phyloP scores from a whole-genome alignment of 2,888 invertebrate species.

The Ophion ellenae region DNA sequence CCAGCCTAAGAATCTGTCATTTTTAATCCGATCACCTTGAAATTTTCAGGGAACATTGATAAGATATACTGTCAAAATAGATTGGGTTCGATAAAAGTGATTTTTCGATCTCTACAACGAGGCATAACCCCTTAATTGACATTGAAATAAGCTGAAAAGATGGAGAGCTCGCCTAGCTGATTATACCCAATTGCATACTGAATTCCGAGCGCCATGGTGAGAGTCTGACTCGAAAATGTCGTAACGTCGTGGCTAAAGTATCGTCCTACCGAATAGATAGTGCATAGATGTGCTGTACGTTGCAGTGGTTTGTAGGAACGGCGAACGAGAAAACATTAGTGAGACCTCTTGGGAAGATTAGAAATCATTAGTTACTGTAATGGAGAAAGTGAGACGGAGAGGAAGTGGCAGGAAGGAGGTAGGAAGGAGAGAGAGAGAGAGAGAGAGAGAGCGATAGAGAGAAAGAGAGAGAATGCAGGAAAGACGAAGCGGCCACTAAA shows the following conservation, averaged over 20 bases:
- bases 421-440: conserved; percentile 6
- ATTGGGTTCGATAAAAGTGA: too few species aligned
- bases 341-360: conserved; percentile 54
- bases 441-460: neutral
- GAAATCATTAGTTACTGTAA: conserved; percentile 58
- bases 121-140: neutral
- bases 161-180: neutral
- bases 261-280: neutral
- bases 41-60: too few species aligned
- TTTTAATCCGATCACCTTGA: too few species aligned
- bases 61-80: too few species aligned
- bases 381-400: conserved; percentile 15
- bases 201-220: neutral
- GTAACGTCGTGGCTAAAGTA: neutral
- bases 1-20: too few species aligned
- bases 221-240: neutral
- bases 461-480: conserved; percentile 16
- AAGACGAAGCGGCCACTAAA: conserved; percentile 26
- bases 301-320: conserved; percentile 19
- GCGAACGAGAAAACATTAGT: conserved; percentile 51
- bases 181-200: neutral
- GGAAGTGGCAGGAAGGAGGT: neutral
- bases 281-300: neutral
- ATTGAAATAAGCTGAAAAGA: neutral
- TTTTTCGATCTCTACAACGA: too few species aligned